A percentile compares a stretch with the other conserved stretches of the same genome.
Evolutionary conservation across 2,888 invertebrate genomes (phyloP).

Genomic region (Volucella zonaria): DNA sequence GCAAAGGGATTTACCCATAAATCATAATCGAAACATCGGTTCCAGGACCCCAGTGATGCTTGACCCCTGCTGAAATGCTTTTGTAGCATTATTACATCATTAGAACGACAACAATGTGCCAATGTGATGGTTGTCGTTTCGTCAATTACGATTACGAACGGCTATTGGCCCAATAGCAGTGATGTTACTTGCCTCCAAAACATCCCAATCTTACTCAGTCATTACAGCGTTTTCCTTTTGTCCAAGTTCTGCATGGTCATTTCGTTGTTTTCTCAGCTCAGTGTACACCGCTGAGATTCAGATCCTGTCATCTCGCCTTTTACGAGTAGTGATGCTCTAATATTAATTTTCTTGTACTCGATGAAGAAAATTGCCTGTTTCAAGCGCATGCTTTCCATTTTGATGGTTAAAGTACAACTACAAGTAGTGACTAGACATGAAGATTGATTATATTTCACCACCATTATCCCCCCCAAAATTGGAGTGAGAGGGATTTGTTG

Average conservation of each 20-base stretch:
- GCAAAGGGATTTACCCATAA: slow-evolving; percentile 80
- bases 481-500: not conserved
- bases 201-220: slow-evolving; percentile 58
- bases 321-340: not conserved
- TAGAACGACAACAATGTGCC: slow-evolving; percentile 51
- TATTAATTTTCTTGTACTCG: slow-evolving; percentile 1
- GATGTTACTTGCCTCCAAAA: slow-evolving; percentile 50
- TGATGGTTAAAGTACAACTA: slow-evolving; percentile 56
- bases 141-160: slow-evolving; percentile 47
- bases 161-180: slow-evolving; percentile 71
- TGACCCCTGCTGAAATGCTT: slow-evolving; percentile 79
- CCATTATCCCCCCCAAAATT: slow-evolving; percentile 19
- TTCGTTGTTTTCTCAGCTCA: slow-evolving; percentile 20
- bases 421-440: slow-evolving; percentile 74
- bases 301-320: slow-evolving; percentile 19
- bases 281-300: slow-evolving; percentile 28
- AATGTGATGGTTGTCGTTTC: slow-evolving; percentile 36
- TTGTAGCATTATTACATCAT: slow-evolving; percentile 75
- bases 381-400: slow-evolving; percentile 55
- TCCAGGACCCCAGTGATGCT: slow-evolving; percentile 78
- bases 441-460: slow-evolving; percentile 75
- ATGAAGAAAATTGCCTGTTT: slow-evolving; percentile 45
- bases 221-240: slow-evolving; percentile 54
- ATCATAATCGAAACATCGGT: slow-evolving; percentile 83
- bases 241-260: slow-evolving; percentile 74